Conservation (phyloP, 2,888 invertebrate species). For the Bruchidius siliquastri region DNA sequence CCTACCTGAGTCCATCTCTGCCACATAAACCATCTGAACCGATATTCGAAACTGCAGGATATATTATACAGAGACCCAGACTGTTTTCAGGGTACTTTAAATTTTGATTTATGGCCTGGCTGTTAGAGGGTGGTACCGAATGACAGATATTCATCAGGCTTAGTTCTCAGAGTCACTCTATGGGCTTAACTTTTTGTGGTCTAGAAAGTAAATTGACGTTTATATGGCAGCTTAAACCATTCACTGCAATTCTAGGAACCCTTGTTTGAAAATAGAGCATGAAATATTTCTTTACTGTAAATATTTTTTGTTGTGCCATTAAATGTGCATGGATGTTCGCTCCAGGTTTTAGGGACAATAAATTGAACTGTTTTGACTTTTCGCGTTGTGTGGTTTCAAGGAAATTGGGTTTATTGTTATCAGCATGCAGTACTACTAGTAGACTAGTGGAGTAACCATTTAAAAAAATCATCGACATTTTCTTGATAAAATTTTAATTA, state of each 20-base stretch:
- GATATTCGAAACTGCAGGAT: constrained; percentile 15
- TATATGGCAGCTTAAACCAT: not conserved
- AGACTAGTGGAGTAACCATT: too few species aligned
- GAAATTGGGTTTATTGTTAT: not conserved
- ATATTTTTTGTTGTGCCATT: not conserved
- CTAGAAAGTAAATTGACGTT: not conserved
- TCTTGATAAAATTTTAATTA: too few species aligned
- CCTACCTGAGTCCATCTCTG: not conserved
- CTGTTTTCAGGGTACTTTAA: constrained; percentile 11
- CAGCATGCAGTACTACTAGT: too few species aligned
- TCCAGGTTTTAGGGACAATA: not conserved
- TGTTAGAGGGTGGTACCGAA: constrained; percentile 12
- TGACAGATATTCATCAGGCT: constrained; percentile 14
- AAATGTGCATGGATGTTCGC: not conserved
- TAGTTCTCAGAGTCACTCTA: not conserved
- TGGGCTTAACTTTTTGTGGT: not conserved
- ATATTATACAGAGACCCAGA: constrained; percentile 6
- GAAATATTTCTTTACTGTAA: not conserved
- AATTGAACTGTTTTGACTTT: not conserved
- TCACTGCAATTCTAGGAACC: not conserved
- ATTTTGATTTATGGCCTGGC: constrained; percentile 14
- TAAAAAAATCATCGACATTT: too few species aligned
- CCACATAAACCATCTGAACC: constrained; percentile 1
- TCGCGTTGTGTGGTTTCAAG: not conserved
- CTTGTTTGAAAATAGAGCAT: not conserved